Evolutionary conservation across 2,888 invertebrate genomes (phyloP), one percentile per base, ranked within the genome.

Genomic region (Myathropa florea): DNA sequence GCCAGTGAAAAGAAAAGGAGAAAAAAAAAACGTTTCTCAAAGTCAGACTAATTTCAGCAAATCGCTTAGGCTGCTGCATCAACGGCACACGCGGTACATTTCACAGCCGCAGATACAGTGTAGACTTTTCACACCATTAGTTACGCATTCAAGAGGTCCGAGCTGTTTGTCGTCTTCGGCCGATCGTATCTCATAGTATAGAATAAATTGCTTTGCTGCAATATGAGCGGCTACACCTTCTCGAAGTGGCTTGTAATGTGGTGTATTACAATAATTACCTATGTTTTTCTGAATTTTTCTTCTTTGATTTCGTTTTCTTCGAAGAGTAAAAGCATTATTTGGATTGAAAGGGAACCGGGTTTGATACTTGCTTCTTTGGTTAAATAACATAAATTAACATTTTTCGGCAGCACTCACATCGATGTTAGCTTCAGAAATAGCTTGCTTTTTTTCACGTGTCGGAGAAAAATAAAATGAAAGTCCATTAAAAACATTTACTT

Each of bases 91-190:
- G 63, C 39, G 46, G 63, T 57, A 33, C 63, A 75, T 73, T 67
- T 61, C 63, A 70, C 64, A 76, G n/a, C 68, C 39, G 57, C 70
- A 82, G 59, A 82, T 64, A n/a, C 28, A 59, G 64, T 70, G 81
- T 70, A 64, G 81, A 76, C 64, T 76, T 70, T 82, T 82, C 81
- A 76, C 81, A 76, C 81, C 70, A 82, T 82, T 70, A 82, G 70
- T 82, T 46, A 65, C 76, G 59, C 64, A 82, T 82, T 70, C 76
- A 70, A 70, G 70, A 71, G 18, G 46, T 46, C 46, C 46, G 46
- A 46, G 46, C n/a, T 4, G 18, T 39, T 73, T 73, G 33, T 70
- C 55, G 68, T 53, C 46, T 23, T 18, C 30, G n/a, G 39, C 28
- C 28, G 65, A 73, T 57, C 39, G 39, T 39, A 81, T 75, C 81